Conservation (phyloP, 2,888 invertebrate species). For the Patella ulyssiponensis region DNA sequence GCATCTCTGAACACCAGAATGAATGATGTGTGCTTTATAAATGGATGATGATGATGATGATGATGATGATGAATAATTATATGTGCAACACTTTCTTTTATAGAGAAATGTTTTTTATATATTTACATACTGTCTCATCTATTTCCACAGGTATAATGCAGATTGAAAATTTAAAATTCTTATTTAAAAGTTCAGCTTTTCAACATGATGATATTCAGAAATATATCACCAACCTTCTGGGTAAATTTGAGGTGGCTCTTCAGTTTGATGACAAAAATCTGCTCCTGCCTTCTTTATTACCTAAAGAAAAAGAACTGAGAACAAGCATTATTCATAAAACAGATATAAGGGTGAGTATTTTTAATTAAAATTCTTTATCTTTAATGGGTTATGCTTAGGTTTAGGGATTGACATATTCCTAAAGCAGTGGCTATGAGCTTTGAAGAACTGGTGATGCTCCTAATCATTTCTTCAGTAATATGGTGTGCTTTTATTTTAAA, state of each 20-base stretch:
- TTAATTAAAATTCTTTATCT: too few relatives aligned
- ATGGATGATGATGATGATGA: too few relatives aligned
- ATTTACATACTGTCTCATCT: not conserved
- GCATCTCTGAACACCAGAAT: too few relatives aligned
- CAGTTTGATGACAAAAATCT: constrained; percentile 94
- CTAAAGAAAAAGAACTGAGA: constrained; percentile 76
- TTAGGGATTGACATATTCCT: too few relatives aligned
- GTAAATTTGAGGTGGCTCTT: constrained; percentile 97
- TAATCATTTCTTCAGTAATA: not conserved
- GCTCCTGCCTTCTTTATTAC: constrained; percentile 92
- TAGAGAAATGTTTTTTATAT: not conserved
- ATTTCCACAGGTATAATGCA: constrained; percentile 85
- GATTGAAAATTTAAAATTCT: constrained; percentile 89
- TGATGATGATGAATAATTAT: too few relatives aligned
- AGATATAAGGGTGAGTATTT: constrained; percentile 38
- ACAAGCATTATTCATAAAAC: constrained; percentile 39
- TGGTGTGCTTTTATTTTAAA: not conserved
- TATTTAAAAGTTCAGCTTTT: constrained; percentile 89
- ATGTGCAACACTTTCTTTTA: too few relatives aligned
- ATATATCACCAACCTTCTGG: constrained; percentile 90
- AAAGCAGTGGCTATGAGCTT: too few relatives aligned
- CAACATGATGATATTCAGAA: constrained; percentile 77
- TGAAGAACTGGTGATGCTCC: too few relatives aligned
- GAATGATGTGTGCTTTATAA: too few relatives aligned
- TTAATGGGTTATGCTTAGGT: too few relatives aligned